Conservation (phyloP, 92 coral and sea anemone genomes). For the Paramuricea clavata region DNA sequence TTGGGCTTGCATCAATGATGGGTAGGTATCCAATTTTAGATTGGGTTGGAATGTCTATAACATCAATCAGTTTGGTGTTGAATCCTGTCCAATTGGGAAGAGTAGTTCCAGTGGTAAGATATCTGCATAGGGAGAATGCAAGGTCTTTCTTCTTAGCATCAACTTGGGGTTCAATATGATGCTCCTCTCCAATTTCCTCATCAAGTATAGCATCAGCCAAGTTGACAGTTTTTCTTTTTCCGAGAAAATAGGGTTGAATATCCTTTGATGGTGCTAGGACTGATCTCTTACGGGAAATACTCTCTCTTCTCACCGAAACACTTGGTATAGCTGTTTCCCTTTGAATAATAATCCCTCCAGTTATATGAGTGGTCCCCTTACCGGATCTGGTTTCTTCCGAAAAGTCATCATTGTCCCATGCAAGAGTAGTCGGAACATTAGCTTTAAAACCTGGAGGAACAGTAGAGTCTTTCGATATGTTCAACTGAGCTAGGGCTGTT, state of each 20-base stretch:
- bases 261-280: neutral
- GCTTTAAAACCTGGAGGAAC: neutral
- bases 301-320: constrained; percentile 2
- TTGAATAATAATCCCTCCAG: constrained; percentile 34
- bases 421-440: constrained; percentile 27
- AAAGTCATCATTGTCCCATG: constrained; percentile 41
- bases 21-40: neutral
- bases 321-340: neutral
- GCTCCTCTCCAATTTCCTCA: neutral
- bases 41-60: constrained; percentile 25
- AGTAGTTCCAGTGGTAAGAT: neutral
- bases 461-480: neutral
- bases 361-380: constrained; percentile 14
- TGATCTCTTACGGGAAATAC: constrained; percentile 1
- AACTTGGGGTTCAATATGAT: neutral
- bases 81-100: constrained; percentile 67
- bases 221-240: constrained; percentile 10
- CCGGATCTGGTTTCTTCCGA: constrained; percentile 31
- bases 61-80: constrained; percentile 65
- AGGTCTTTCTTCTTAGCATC: neutral
- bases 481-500: constrained; percentile 17
- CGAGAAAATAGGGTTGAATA: neutral
- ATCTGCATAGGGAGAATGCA: neutral
- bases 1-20: neutral
- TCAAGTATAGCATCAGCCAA: neutral